These are phyloP conservation scores for Sebastes paucispinis DNA, from an alignment of 2,797 vertebrate species.

Conservation along the genomic window DNA sequence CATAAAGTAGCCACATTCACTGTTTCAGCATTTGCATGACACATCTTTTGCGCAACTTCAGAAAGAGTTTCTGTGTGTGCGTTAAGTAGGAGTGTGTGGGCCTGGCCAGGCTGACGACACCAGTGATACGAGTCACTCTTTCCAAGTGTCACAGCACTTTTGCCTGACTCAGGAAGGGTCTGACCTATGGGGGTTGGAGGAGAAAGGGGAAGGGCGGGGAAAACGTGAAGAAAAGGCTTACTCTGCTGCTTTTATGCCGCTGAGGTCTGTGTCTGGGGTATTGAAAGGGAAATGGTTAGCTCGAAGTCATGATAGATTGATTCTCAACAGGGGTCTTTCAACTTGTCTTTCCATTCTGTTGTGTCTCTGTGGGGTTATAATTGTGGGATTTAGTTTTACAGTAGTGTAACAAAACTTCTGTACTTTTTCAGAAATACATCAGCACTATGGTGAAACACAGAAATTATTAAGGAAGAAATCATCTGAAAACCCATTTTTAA, in stretches of 20 bases:
- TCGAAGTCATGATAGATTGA: not conserved
- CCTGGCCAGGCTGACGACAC: not conserved
- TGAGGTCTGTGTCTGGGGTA: constrained; percentile 24
- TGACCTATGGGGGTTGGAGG: not conserved
- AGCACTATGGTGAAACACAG: not conserved
- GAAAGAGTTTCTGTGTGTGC: not conserved
- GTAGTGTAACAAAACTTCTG: not conserved
- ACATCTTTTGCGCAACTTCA: not conserved
- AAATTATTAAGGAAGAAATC: not conserved
- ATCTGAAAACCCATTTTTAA: not conserved
- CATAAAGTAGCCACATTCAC: too few species aligned
- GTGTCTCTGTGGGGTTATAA: not conserved
- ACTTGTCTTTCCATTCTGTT: not conserved
- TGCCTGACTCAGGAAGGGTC: constrained; percentile 1
- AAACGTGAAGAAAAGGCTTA: constrained; percentile 18
- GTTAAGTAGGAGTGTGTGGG: not conserved
- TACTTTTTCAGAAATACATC: not conserved
- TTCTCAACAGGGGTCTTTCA: not conserved
- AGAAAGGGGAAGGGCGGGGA: constrained; percentile 8
- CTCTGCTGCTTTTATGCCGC: constrained; percentile 8
- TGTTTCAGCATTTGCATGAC: not conserved
- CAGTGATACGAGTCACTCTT: constrained; percentile 40
- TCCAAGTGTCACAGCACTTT: constrained; percentile 30
- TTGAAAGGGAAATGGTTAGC: constrained; percentile 15
- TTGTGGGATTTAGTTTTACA: not conserved